Percentiles rank a stretch among this genome's conserved stretches.
phyloP scores from a whole-genome alignment of 1,140 invertebrate species.

The Bombus balteatus region DNA sequence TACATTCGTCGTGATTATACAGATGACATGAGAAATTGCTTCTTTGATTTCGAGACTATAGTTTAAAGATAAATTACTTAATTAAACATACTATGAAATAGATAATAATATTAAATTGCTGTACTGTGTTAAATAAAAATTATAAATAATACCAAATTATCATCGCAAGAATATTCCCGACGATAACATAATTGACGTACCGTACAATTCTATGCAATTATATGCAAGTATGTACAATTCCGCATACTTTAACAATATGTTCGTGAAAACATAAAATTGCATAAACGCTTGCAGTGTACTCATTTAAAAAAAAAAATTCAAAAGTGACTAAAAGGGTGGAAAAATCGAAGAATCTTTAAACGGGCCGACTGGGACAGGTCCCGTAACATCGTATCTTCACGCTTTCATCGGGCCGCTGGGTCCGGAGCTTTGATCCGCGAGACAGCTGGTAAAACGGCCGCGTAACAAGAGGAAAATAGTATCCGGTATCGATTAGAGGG shows the following conservation, averaged over 20 bases:
- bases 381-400: conserved; percentile 5
- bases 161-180: too few species aligned
- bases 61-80: not conserved
- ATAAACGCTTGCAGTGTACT: too few species aligned
- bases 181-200: too few species aligned
- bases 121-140: not conserved
- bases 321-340: too few species aligned
- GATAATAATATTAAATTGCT: not conserved
- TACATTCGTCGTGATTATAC: not conserved
- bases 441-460: conserved; percentile 48
- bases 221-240: too few species aligned
- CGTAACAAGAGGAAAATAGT: conserved; percentile 53
- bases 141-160: not conserved
- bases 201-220: too few species aligned
- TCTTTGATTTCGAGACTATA: not conserved
- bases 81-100: too few species aligned
- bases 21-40: not conserved
- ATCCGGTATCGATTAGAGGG: conserved; percentile 48
- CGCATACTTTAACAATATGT: too few species aligned
- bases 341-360: not conserved
- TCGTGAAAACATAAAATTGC: too few species aligned
- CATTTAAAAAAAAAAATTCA: not conserved
- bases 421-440: conserved; percentile 20
- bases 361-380: not conserved
- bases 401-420: conserved; percentile 10